Evolutionary conservation across 2,888 invertebrate genomes (phyloP).

Genomic region (Sphaerophoria rueppellii): DNA sequence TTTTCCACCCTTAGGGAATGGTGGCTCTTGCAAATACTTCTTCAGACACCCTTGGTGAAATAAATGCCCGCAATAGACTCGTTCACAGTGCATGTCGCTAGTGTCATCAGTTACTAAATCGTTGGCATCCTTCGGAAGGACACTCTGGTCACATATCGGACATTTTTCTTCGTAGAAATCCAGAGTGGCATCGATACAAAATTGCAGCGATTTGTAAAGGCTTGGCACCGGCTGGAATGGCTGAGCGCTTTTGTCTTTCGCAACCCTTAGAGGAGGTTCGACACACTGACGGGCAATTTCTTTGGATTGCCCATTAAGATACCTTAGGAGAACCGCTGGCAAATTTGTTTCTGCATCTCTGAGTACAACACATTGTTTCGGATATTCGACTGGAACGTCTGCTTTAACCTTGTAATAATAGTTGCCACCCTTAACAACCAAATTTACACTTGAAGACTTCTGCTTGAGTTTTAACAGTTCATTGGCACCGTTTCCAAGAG

Average conservation of each 20-base stretch:
- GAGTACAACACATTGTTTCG: slow-evolving; percentile 82
- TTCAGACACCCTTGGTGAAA: slow-evolving; percentile 88
- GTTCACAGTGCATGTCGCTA: slow-evolving; percentile 85
- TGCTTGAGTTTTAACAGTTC: slow-evolving; percentile 87
- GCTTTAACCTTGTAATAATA: slow-evolving; percentile 86
- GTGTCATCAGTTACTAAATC: slow-evolving; percentile 84
- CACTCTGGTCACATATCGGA: slow-evolving; percentile 85
- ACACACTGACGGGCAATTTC: slow-evolving; percentile 88
- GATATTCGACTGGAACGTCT: slow-evolving; percentile 86
- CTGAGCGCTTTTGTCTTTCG: slow-evolving; percentile 78
- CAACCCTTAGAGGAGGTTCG: slow-evolving; percentile 86
- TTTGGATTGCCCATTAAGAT: slow-evolving; percentile 86
- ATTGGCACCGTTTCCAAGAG: slow-evolving; percentile 80
- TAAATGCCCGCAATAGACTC: slow-evolving; percentile 88
- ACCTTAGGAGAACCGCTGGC: slow-evolving; percentile 85
- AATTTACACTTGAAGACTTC: slow-evolving; percentile 84
- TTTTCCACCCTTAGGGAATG: slow-evolving; percentile 88
- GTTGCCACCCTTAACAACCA: slow-evolving; percentile 84
- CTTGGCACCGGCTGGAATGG: slow-evolving; percentile 86
- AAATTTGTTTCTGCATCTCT: slow-evolving; percentile 86
- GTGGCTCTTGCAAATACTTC: slow-evolving; percentile 87
- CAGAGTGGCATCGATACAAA: slow-evolving; percentile 85
- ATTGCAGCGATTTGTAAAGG: slow-evolving; percentile 84
- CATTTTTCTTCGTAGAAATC: slow-evolving; percentile 86
- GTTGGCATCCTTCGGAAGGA: slow-evolving; percentile 85